These are phyloP conservation scores for Hypomecis atomaria DNA, from an alignment of 2,888 invertebrate species.

Conservation along the genomic window DNA sequence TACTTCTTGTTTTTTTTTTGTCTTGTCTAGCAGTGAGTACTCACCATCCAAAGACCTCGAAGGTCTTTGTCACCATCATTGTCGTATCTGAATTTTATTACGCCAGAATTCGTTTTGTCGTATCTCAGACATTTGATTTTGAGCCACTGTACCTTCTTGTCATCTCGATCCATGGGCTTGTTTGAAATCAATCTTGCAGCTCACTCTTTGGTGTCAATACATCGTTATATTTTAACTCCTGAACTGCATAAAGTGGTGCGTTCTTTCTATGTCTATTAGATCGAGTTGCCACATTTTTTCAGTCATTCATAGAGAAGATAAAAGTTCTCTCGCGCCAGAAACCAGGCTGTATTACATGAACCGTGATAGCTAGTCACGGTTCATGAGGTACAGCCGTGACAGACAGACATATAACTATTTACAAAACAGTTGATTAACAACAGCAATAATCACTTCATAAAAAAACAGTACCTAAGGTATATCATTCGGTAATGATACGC, in stretches of 20 bases:
- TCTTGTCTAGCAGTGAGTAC: slow-evolving; percentile 5
- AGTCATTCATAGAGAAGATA: neutral
- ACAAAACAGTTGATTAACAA: too few relatives aligned
- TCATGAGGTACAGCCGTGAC: too few relatives aligned
- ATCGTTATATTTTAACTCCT: neutral
- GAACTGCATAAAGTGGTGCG: neutral
- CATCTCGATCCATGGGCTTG: neutral
- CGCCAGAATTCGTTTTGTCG: neutral
- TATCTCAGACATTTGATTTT: neutral
- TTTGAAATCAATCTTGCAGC: neutral
- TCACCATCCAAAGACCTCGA: too few relatives aligned
- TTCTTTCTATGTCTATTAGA: too few relatives aligned
- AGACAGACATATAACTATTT: too few relatives aligned
- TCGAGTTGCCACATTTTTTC: neutral
- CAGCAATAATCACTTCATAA: too few relatives aligned
- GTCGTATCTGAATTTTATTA: slow-evolving; percentile 1
- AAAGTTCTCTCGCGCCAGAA: neutral
- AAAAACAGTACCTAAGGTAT: too few relatives aligned
- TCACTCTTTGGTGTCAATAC: neutral
- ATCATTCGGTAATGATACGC: too few relatives aligned
- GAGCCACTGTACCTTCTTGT: neutral
- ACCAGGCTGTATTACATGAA: too few relatives aligned
- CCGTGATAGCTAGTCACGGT: too few relatives aligned
- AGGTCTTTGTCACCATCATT: too few relatives aligned
- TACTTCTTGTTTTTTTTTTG: slow-evolving; percentile 3